Conservation (phyloP, 1,140 invertebrate species). For the Samia ricini region DNA sequence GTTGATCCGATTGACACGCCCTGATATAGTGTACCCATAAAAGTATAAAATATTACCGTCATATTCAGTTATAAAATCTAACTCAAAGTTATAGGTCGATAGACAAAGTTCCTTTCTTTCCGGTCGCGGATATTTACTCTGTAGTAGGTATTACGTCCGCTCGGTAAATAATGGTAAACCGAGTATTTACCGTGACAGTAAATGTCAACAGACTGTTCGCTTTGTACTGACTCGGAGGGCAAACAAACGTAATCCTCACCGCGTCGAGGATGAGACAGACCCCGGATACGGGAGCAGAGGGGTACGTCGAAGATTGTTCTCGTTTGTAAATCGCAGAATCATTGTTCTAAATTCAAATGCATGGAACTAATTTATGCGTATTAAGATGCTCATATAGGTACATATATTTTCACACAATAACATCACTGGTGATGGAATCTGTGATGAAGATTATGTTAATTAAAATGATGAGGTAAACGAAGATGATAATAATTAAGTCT, state of each 20-base stretch:
- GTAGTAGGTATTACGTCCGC: conserved; percentile 44
- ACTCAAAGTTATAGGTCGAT: not conserved
- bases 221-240: conserved; percentile 58
- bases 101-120: conserved; percentile 10
- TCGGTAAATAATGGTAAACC: conserved; percentile 61
- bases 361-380: not conserved
- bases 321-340: conserved; percentile 15
- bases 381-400: too few relatives aligned
- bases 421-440: too few relatives aligned
- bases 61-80: not conserved
- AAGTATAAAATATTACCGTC: not conserved
- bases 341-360: not conserved
- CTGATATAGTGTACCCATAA: not conserved
- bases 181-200: conserved; percentile 64
- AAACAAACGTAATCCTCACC: conserved; percentile 66
- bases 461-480: too few relatives aligned
- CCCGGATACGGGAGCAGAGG: conserved; percentile 12
- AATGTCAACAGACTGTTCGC: conserved; percentile 66
- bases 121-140: conserved; percentile 22
- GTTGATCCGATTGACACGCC: not conserved
- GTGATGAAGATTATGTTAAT: too few relatives aligned
- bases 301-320: conserved; percentile 17
- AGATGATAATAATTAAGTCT: too few relatives aligned
- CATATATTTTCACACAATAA: too few relatives aligned
- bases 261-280: conserved; percentile 34